Evolutionary conservation across 2,113 vertebrate genomes (phyloP), one percentile per base, ranked within the genome.

Genomic region (Heteronetta atricapilla): DNA sequence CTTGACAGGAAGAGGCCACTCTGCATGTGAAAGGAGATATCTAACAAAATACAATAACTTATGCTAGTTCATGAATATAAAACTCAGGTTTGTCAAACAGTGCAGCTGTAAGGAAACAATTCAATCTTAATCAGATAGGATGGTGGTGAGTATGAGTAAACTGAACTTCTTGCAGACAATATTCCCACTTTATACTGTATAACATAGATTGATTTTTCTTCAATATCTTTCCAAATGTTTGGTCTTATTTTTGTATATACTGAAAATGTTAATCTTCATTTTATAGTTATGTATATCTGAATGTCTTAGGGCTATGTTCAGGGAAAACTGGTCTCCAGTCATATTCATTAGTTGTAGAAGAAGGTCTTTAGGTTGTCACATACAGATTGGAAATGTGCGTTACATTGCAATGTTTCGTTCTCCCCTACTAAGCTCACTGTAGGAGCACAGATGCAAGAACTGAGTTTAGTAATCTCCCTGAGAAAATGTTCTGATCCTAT

Each of bases 401-500:
- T 46, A 42, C 18, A 23, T 82, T 36, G 3, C 52, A 62, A 2
- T 68, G 36, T 85, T 87, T 90, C 53, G 17, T 87, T 79, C 29
- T 89, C 20, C 40, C 8, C 11, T 82, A 11, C 75, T 78, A 93
- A 93, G 31, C 33, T 26, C 28, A 20, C 26, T 74, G 11, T 59
- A 68, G 72, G 19, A 94, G 15, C 72, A 66, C 62, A 63, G 38
- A 42, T 88, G n/a, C 68, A 50, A 84, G 31, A 93, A 86, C 58
- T 86, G 75, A 56, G 20, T 84, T 96, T 79, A 83, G n/a, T 82
- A 53, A 86, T 95, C 60, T 75, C 13, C 18, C 48, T n/a, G 62
- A 78, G 78, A 91, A 96, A 91, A 67, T 89, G 72, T 26, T 85
- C 59, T 89, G 50, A 68, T 93, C 53, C 86, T 68, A 94, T 86